A percentile compares a stretch with the other conserved stretches of the same genome.
Conservation (phyloP, 2,113 vertebrate species). For the Megaceryle torquata region DNA sequence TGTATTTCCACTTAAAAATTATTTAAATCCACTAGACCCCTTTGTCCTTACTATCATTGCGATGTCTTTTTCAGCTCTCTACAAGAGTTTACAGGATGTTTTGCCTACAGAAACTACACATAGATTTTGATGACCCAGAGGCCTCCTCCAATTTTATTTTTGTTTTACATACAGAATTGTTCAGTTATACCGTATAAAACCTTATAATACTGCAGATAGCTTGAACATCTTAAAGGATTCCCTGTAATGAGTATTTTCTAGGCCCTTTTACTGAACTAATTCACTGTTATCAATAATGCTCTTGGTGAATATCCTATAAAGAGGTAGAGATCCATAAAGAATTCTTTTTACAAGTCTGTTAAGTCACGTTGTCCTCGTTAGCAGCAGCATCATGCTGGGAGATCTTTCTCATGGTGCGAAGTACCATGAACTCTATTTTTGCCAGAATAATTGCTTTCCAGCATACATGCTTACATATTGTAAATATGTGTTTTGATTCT, state of each 20-base stretch:
- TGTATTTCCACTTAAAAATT: neutral
- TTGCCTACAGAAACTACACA: neutral
- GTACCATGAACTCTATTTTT: neutral
- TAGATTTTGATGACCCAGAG: neutral
- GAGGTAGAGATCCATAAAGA: neutral
- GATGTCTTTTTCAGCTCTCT: neutral
- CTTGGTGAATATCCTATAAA: neutral
- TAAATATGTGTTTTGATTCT: neutral
- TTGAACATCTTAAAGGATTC: neutral
- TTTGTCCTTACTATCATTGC: neutral
- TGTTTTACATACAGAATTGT: neutral
- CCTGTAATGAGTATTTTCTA: neutral
- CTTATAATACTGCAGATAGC: neutral
- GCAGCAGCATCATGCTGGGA: neutral
- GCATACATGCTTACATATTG: neutral
- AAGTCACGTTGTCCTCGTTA: neutral
- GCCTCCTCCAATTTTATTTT: neutral
- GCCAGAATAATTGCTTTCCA: neutral
- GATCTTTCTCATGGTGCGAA: neutral
- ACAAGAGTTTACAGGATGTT: neutral
- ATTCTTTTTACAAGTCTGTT: neutral
- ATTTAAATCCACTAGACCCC: neutral
- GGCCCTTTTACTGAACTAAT: neutral
- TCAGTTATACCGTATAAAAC: neutral
- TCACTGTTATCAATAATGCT: neutral